Conservation (phyloP, 2,888 invertebrate genomes). For the Oxytorus armatus region DNA sequence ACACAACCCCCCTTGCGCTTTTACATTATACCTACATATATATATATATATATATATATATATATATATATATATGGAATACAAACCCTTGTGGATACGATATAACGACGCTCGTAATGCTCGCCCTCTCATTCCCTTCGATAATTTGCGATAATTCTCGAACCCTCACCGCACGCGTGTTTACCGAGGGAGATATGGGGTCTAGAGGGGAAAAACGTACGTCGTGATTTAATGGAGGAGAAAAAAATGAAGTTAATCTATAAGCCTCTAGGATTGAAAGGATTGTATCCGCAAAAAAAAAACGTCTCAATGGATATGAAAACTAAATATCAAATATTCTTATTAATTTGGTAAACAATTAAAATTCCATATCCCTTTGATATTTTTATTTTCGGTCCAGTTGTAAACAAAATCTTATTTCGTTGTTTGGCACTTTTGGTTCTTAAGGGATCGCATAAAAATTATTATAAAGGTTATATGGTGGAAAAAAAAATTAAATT, state of each 20-base stretch:
- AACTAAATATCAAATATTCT: no score
- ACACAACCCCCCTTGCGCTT: slow-evolving; percentile 49
- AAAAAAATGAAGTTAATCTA: neutral
- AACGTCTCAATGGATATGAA: no score
- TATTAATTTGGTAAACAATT: no score
- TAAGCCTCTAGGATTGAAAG: neutral
- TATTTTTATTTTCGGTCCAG: no score
- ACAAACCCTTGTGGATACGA: slow-evolving; percentile 28
- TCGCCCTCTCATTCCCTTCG: slow-evolving; percentile 23
- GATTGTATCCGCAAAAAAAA: no score
- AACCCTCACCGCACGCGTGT: slow-evolving; percentile 10
- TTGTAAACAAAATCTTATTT: no score
- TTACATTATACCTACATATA: slow-evolving; percentile 21
- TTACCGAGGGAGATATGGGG: slow-evolving; percentile 30
- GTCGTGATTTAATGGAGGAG: slow-evolving; percentile 19
- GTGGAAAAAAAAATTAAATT: no score
- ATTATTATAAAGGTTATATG: no score
- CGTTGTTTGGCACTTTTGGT: no score
- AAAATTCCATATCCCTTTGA: no score
- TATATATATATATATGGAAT: neutral
- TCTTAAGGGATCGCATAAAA: no score
- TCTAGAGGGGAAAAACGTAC: slow-evolving; percentile 17
- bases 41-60: neutral
- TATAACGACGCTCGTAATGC: slow-evolving; percentile 18
- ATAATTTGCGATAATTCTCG: slow-evolving; percentile 24